Base-by-base conservation (phyloP, 2,888 invertebrate species). In the Troglohyphantes excavatus region DNA sequence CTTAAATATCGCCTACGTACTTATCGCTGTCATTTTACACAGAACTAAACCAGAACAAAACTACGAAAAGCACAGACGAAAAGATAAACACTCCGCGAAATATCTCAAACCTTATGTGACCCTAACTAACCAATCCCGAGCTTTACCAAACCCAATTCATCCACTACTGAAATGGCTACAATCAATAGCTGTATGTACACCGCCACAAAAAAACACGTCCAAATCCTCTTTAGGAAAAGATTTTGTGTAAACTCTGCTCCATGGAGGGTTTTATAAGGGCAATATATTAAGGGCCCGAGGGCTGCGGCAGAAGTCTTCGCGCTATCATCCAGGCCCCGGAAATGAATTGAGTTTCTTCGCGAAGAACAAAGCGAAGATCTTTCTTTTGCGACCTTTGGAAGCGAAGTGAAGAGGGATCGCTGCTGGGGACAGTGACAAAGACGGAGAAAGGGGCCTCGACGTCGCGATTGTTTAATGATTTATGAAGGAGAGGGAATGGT, bases 391-490 rank as follows among this genome's bases (percentile, higher is more conserved):
- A n/a, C n/a, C n/a, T 33, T 33, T 81, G 2, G 76, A 33, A 63
- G 61, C 33, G 76, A 76, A 61, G n/a, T 70, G 68, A 70, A 9
- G 33, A 29, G 39, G 26, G 53, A 67, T 43, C 21, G 79, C 82
- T 82, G 82, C 23, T 33, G 82, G 72, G 29, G 82, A 82, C 82
- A 82, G 23, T 82, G 82, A 82, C 82, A 59, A 59, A 82, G 82
- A 53, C 26, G n/a, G n/a, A n/a, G n/a, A n/a, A n/a, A n/a, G n/a
- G n/a, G n/a, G n/a, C n/a, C n/a, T n/a, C n/a, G n/a, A n/a, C n/a
- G n/a, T n/a, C n/a, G n/a, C n/a, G n/a, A n/a, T n/a, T n/a, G n/a
- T n/a, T n/a, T n/a, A n/a, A n/a, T n/a, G n/a, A n/a, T n/a, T n/a
- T n/a, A n/a, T n/a, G n/a, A n/a, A n/a, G n/a, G n/a, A n/a, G n/a